Conservation (phyloP, 2,113 vertebrate genomes). For the Herpetotheres cachinnans region DNA sequence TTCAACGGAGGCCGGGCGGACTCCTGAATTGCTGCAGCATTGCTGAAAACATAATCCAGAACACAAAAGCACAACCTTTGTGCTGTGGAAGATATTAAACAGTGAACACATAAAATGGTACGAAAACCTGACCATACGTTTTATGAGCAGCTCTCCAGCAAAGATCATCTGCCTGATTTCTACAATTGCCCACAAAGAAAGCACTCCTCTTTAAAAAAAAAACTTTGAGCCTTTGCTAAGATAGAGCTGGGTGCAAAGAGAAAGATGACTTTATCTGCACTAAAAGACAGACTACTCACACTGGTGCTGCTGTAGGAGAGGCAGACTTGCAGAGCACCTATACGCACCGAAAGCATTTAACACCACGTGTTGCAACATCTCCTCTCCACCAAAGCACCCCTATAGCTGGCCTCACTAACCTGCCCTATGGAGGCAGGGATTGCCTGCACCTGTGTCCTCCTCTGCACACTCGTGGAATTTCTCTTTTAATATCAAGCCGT, state of each 20-base stretch:
- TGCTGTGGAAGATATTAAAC: not conserved
- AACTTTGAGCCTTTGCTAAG: not conserved
- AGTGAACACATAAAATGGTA: not conserved
- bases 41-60: not conserved
- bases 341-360: not conserved
- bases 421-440: not conserved
- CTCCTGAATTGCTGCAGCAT: not conserved
- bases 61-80: not conserved
- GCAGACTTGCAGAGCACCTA: not conserved
- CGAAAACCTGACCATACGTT: not conserved
- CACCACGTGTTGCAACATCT: fast-evolving
- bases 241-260: not conserved
- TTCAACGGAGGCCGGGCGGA: not conserved
- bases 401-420: not conserved
- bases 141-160: not conserved
- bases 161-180: not conserved
- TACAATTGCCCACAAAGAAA: not conserved
- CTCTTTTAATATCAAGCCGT: not conserved
- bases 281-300: not conserved
- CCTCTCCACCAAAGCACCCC: not conserved
- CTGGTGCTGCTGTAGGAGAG: not conserved
- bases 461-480: not conserved
- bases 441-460: not conserved
- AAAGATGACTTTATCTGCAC: not conserved
- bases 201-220: not conserved